These are phyloP conservation scores for Lasioglossum zephyrum DNA, from an alignment of 2,888 invertebrate species.

Conservation along the genomic window DNA sequence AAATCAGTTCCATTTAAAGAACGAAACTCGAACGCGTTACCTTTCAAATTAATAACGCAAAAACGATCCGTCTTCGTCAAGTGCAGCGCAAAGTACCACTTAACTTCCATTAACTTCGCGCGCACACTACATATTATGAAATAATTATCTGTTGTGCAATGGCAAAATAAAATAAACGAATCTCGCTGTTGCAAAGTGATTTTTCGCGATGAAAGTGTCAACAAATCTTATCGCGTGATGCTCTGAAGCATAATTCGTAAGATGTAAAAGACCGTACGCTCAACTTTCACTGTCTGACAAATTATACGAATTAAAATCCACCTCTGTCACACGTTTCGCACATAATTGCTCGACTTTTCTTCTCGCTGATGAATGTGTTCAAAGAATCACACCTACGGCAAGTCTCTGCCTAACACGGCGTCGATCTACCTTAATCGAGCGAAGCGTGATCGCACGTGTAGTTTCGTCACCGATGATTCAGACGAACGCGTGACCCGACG, in stretches of 20 bases:
- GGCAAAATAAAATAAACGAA: background rate
- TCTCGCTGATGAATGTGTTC: background rate
- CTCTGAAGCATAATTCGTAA: background rate
- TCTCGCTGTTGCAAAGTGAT: background rate
- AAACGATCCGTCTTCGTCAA: background rate
- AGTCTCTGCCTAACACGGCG: background rate
- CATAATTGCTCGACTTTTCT: background rate
- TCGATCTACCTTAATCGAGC: slow-evolving; percentile 34
- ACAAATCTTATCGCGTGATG: background rate
- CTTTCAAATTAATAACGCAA: background rate
- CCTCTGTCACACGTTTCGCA: background rate
- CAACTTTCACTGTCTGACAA: background rate
- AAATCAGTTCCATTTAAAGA: background rate
- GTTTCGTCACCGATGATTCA: slow-evolving; percentile 61
- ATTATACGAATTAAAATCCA: background rate
- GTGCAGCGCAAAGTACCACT: background rate
- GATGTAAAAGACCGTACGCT: background rate
- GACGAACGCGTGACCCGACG: slow-evolving; percentile 14
- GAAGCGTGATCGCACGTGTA: slow-evolving; percentile 30
- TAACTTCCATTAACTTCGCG: background rate
- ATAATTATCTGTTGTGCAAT: background rate
- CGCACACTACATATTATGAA: background rate
- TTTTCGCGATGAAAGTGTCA: background rate
- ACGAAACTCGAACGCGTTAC: background rate
- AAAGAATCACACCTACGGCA: slow-evolving; percentile 4